These are phyloP conservation scores for Ophonus ardosiacus DNA, from an alignment of 2,888 invertebrate genomes.

Conservation along the genomic window DNA sequence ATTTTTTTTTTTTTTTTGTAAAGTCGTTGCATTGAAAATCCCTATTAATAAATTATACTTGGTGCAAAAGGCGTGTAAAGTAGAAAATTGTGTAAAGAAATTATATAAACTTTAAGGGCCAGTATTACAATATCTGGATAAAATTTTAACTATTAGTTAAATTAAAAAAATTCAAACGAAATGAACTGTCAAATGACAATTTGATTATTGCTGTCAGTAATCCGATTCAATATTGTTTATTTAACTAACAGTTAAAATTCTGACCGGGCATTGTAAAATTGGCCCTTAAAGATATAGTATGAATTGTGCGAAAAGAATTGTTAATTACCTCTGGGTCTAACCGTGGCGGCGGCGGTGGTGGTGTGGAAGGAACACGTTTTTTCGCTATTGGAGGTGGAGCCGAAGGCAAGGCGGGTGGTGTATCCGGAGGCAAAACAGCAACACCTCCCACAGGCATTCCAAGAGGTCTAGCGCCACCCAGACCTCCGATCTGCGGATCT, in stretches of 20 bases:
- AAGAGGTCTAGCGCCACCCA: conserved; percentile 88
- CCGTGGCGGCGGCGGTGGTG: conserved; percentile 80
- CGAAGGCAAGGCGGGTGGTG: conserved; percentile 75
- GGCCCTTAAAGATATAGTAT: background rate
- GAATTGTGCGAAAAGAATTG: background rate
- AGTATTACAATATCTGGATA: too few relatives aligned
- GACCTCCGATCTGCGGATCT: conserved; percentile 85
- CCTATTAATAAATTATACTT: too few relatives aligned
- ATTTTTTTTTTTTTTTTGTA: too few relatives aligned
- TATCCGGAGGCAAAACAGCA: conserved; percentile 77
- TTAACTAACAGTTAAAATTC: too few relatives aligned
- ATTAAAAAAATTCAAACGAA: too few relatives aligned
- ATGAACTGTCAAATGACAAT: too few relatives aligned
- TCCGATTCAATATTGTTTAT: too few relatives aligned
- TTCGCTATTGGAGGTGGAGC: conserved; percentile 77
- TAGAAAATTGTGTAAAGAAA: background rate
- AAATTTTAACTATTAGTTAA: too few relatives aligned
- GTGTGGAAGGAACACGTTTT: conserved; percentile 77
- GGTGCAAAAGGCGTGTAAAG: too few relatives aligned
- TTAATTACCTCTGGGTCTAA: conserved; percentile 79
- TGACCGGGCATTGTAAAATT: too few relatives aligned
- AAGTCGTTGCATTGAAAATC: too few relatives aligned
- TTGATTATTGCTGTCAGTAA: too few relatives aligned
- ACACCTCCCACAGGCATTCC: conserved; percentile 80
- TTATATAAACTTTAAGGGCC: background rate